phyloP scores from a whole-genome alignment of 2,888 invertebrate genomes.

The Pristionchus arcanus region DNA sequence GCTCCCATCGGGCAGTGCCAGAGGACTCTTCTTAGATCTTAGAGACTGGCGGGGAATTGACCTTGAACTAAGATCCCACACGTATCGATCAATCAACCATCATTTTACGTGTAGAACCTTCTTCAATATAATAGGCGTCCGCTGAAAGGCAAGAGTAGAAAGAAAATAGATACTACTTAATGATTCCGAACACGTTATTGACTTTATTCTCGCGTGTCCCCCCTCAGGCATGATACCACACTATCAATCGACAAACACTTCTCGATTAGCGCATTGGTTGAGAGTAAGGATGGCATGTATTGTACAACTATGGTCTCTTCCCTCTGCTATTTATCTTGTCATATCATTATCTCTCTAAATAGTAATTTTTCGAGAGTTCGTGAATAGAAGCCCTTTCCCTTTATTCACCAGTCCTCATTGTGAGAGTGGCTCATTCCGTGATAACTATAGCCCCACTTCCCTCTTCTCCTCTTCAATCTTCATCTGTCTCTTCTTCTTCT shows the following conservation, averaged over 20 bases:
- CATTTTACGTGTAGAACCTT: neutral
- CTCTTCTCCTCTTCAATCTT: slow-evolving; percentile 26
- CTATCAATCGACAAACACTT: neutral
- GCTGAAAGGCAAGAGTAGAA: no score
- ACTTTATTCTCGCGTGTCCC: neutral
- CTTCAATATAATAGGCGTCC: no score
- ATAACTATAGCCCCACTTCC: slow-evolving; percentile 32
- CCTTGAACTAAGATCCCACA: neutral
- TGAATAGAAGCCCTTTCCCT: no score
- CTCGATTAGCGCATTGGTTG: neutral
- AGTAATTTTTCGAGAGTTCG: no score
- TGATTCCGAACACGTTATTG: no score
- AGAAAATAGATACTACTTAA: no score
- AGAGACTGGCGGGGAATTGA: neutral
- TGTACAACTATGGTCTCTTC: no score
- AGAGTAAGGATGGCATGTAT: neutral
- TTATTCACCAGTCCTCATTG: neutral
- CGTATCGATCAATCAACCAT: slow-evolving; percentile 11
- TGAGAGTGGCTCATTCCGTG: neutral
- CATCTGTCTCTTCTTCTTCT: neutral
- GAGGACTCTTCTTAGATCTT: neutral
- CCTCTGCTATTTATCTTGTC: neutral
- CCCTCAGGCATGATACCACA: slow-evolving; percentile 11
- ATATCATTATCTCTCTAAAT: no score
- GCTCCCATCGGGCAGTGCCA: neutral